Evolutionary conservation across 2,888 invertebrate genomes (phyloP), one percentile per base, ranked within the genome.

Genomic region (Baccha elongata): DNA sequence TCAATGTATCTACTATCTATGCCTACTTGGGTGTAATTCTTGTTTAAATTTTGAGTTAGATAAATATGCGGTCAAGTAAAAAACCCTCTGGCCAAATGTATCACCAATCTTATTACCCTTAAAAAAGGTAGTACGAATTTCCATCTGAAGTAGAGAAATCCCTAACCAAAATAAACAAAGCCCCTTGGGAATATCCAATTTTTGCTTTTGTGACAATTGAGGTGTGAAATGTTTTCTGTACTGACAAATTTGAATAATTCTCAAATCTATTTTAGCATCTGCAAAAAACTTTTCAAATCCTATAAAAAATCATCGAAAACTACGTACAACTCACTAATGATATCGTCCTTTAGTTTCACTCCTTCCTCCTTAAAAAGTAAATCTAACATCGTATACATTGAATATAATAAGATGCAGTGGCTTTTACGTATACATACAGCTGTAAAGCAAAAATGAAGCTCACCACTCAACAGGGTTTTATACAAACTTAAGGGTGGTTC

Each of bases 161-260:
- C 50, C 10, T n/a, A n/a, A n/a, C n/a, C n/a, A 35, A 67, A 53
- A 44, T 37, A 60, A 52, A 46, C 35, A 29, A 21, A 21, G 8
- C 19, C 73, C 62, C 60, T 19, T 32, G 79, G 62, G 62, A 68
- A 73, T 79, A 42, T 35, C 19, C 46, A 55, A 21, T 60, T 73
- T 29, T 44, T 50, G 37, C 26, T 35, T 60, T 8, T 67, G 46
- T 62, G 62, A 73, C 73, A 68, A 67, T 46, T 68, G 73, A 73
- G 73, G 79, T 79, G 73, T 73, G 60, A 73, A 79, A 73, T 62
- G 46, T 42, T 23, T 46, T 46, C 48, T 10, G 73, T 35, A 35
- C n/a, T 26, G 8, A 17, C 40, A 72, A 53, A 79, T 79, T 68
- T 48, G 68, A 73, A 79, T 79, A 69, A 76, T 69, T 64, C 53